Base-by-base conservation (phyloP, 2,113 vertebrate genomes). In the Festucalex cinctus region DNA sequence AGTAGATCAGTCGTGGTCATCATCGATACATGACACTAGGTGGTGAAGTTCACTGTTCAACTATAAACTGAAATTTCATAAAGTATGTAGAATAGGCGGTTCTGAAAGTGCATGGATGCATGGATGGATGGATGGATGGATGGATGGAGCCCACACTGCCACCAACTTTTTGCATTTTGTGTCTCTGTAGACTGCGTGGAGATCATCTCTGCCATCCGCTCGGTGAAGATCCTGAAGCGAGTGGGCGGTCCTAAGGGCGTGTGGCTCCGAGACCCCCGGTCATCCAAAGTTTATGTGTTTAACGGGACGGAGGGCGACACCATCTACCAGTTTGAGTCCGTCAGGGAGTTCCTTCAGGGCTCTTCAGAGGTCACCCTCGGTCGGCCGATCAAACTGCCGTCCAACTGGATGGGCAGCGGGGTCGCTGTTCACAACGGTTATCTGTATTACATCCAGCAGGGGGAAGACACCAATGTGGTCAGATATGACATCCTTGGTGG, bases 201-300 rank as follows among this genome's bases (percentile, higher is more conserved):
- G 76, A 94, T 96, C 43, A 90, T 98, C 24, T 94, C 95, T 24
- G 92, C 88, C 9, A 92, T 99, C 89, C 92, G 92, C 76, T 94
- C 95, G 48, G 95, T 97, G 93, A 99, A 99, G 90, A 96, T 99
- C 79, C 86, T 98, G 74, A 98, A 97, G 86, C 91, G 94, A 39
- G 91, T 94, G 0, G 96, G 95, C 54, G 88, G 93, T 54, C 16
- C 93, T 1, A 91, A 92, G 0, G 97, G 97, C 19, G 89, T 94
- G 41, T 99, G 96, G 97, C 95, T 94, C 79, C 95, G 94, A 84
- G 97, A 99, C 14, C 90, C 94, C 12, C 90, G 69, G 57, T 88
- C 94, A 0, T 95, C 96, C 81, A 95, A 94, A 88, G 93, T 99
- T 54, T 98, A 95, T 0, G 72, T 98, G 64, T 93, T 98, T 0